Evolutionary conservation across 1,140 invertebrate genomes (phyloP), one percentile per base, ranked within the genome.

Genomic region (Anastrepha ludens): DNA sequence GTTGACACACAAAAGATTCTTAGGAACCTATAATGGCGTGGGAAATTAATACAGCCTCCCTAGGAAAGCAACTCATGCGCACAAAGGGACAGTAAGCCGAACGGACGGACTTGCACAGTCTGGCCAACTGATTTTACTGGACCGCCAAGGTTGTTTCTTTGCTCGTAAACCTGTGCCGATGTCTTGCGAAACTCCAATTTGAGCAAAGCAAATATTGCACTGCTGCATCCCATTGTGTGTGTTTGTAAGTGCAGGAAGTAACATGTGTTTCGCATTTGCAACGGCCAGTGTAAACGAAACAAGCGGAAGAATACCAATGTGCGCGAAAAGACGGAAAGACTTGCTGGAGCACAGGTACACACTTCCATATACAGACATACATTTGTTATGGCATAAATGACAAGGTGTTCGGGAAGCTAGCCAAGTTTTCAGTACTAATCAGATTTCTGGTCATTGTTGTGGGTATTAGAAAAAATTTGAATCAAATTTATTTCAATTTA

Each of bases 221-320:
- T 50, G 67, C 67, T 44, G 39, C 55, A 58, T 58, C 55, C 55
- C 20, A 64, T 64, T 64, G 62, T 64, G 3, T 64, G 65, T 2
- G n/a, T 78, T 78, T 8, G 47, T 13, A 81, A 17, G 70, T 70
- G 65, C 39, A 81, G 47, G 47, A 81, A 81, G 74, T 55, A 55
- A 81, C 74, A 81, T 81, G 55, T 81, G 74, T 81, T 81, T 81
- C 47, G 74, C 74, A 81, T 81, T 81, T 81, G 47, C 74, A 81
- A 81, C 50, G 74, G n/a, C 74, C 55, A 58, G 47, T 58, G 67
- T 15, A 41, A 17, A 9, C 41, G 67, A 67, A 2, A 55, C 17
- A 81, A 55, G 74, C 74, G 39, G 67, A 74, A 74, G 67, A 29
- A 55, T 13, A 9, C 9, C 60, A 62, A 81, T 44, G 74, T 55